Evolutionary conservation across 2,888 invertebrate genomes (phyloP).

Genomic region (Cephus runcator): DNA sequence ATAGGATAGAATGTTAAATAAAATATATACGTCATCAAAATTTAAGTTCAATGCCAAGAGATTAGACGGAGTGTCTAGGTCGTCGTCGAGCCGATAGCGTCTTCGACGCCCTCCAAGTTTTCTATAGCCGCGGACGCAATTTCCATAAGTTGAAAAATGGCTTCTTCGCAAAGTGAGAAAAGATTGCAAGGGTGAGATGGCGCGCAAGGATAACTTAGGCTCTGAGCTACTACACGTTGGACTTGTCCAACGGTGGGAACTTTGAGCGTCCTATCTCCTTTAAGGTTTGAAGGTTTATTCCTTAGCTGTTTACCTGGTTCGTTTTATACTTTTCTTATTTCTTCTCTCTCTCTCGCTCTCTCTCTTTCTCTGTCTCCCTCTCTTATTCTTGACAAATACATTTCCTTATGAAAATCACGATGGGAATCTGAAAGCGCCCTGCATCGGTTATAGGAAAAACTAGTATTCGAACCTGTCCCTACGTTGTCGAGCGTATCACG

Average conservation of each 20-base stretch:
- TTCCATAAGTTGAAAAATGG: constrained; percentile 62
- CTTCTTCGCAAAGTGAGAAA: constrained; percentile 55
- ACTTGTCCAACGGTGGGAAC: background rate
- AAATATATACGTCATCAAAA: background rate
- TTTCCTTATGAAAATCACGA: background rate
- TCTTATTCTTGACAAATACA: background rate
- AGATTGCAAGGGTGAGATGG: constrained; percentile 41
- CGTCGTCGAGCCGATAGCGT: background rate
- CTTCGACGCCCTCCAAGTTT: constrained; percentile 4
- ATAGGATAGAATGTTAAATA: background rate
- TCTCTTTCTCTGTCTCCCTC: too few relatives aligned
- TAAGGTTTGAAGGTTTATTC: background rate
- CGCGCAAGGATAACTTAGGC: background rate
- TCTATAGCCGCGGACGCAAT: constrained; percentile 37
- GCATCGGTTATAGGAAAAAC: background rate
- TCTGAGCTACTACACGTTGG: background rate
- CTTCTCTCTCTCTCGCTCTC: background rate
- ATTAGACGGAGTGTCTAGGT: background rate
- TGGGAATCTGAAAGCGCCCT: background rate
- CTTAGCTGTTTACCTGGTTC: background rate
- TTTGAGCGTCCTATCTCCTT: background rate
- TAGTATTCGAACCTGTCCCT: background rate
- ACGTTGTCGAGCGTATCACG: background rate
- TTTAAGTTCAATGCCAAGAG: background rate
- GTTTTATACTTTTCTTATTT: background rate